These are phyloP conservation scores for Brienomyrus longianalis DNA, from an alignment of 2,113 vertebrate genomes.

Conservation along the genomic window DNA sequence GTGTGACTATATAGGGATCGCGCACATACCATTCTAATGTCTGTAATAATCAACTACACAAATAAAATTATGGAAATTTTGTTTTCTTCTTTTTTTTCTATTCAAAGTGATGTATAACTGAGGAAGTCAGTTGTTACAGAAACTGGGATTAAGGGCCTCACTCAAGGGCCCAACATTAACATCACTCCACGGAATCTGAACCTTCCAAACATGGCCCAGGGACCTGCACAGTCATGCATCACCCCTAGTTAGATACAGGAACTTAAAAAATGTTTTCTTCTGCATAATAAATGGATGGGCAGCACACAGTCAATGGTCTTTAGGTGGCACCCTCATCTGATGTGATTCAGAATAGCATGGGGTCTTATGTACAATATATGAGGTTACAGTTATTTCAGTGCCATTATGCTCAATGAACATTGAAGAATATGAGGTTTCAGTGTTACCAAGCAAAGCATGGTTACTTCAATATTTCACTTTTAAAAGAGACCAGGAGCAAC, in stretches of 20 bases:
- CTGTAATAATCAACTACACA: too few species aligned
- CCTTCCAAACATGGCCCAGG: not conserved
- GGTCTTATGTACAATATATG: not conserved
- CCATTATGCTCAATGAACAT: not conserved
- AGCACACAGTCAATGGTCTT: not conserved
- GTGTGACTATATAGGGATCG: not conserved
- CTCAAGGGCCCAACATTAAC: not conserved
- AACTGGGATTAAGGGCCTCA: too few species aligned
- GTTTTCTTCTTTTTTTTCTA: too few species aligned
- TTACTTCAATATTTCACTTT: not conserved
- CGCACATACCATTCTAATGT: too few species aligned
- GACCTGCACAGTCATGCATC: not conserved
- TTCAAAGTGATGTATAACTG: too few species aligned
- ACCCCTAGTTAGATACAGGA: not conserved
- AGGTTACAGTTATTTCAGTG: not conserved
- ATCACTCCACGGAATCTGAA: not conserved
- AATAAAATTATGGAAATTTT: too few species aligned
- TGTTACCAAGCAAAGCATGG: not conserved
- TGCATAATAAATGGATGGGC: not conserved
- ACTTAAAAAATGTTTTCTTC: not conserved
- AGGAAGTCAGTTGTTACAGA: too few species aligned
- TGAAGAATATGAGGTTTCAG: not conserved
- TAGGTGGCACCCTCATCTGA: not conserved
- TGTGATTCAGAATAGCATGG: not conserved
- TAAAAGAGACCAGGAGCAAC: not conserved